These are phyloP conservation scores for Dilophus febrilis DNA, from an alignment of 2,888 invertebrate genomes.

Conservation along the genomic window DNA sequence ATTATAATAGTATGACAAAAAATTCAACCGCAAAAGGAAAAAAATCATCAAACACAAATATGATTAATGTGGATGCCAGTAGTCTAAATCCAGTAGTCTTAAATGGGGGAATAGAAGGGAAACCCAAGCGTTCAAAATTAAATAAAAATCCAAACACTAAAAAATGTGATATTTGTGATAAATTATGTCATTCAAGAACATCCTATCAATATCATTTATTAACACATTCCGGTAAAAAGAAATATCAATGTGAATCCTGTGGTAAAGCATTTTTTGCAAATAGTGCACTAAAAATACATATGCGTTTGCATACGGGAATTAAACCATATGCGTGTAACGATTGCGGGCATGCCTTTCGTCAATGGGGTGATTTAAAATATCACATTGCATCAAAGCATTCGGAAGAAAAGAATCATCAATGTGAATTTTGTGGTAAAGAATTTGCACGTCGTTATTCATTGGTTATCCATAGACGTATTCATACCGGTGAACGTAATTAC, in stretches of 20 bases:
- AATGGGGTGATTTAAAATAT: conserved; percentile 79
- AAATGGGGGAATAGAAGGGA: too few species aligned
- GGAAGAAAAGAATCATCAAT: conserved; percentile 65
- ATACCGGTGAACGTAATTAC: conserved; percentile 76
- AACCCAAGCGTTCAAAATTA: too few species aligned
- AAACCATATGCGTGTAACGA: conserved; percentile 65
- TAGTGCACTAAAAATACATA: conserved; percentile 67
- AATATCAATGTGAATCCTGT: conserved; percentile 62
- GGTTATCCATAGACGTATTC: conserved; percentile 68
- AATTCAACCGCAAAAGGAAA: too few species aligned
- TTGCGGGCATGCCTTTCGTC: conserved; percentile 63
- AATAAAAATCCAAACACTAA: conserved; percentile 6
- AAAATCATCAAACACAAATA: too few species aligned
- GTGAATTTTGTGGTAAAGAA: conserved; percentile 76
- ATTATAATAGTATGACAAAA: neutral
- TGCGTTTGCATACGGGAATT: conserved; percentile 65
- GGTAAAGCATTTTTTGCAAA: conserved; percentile 70
- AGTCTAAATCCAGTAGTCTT: too few species aligned
- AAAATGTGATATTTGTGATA: conserved; percentile 35
- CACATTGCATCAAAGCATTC: conserved; percentile 72
- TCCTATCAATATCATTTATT: conserved; percentile 69
- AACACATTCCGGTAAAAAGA: conserved; percentile 60
- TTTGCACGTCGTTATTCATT: conserved; percentile 52
- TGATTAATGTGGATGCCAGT: too few species aligned
- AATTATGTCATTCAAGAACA: conserved; percentile 65